Conservation (phyloP, 1,140 invertebrate species). For the Drosophila suzukii region DNA sequence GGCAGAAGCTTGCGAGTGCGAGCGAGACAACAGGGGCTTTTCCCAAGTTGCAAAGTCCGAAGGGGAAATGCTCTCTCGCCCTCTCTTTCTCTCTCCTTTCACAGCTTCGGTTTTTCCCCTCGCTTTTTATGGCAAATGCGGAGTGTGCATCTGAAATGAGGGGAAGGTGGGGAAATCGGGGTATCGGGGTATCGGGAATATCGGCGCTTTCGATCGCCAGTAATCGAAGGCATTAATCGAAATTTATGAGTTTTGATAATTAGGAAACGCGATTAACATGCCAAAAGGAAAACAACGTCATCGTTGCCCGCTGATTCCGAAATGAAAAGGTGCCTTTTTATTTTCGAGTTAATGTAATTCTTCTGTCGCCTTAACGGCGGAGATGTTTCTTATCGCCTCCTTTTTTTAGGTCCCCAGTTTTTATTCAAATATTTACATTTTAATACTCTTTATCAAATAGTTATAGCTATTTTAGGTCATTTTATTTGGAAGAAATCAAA, state of each 20-base stretch:
- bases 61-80: slow-evolving; percentile 55
- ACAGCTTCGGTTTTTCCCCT: slow-evolving; percentile 40
- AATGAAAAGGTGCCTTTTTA: slow-evolving; percentile 5
- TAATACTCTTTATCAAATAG: not conserved
- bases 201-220: slow-evolving; percentile 26
- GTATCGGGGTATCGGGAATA: too few species aligned
- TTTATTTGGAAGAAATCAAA: not conserved
- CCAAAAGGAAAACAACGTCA: slow-evolving; percentile 37
- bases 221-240: slow-evolving; percentile 22
- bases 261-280: slow-evolving; percentile 69
- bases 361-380: slow-evolving; percentile 29
- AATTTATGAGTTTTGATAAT: slow-evolving; percentile 74
- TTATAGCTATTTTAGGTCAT: too few species aligned
- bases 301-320: slow-evolving; percentile 3
- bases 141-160: slow-evolving; percentile 51
- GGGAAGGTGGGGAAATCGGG: slow-evolving; percentile 39
- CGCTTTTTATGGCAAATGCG: slow-evolving; percentile 58
- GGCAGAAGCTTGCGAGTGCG: slow-evolving; percentile 17
- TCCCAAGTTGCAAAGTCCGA: slow-evolving; percentile 52
- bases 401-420: not conserved
- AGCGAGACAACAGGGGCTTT: slow-evolving; percentile 59
- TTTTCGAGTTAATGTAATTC: slow-evolving; percentile 37
- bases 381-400: not conserved
- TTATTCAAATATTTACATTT: not conserved
- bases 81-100: not conserved